Conservation (phyloP, 2,888 invertebrate species). For the Drosophila greeni region DNA sequence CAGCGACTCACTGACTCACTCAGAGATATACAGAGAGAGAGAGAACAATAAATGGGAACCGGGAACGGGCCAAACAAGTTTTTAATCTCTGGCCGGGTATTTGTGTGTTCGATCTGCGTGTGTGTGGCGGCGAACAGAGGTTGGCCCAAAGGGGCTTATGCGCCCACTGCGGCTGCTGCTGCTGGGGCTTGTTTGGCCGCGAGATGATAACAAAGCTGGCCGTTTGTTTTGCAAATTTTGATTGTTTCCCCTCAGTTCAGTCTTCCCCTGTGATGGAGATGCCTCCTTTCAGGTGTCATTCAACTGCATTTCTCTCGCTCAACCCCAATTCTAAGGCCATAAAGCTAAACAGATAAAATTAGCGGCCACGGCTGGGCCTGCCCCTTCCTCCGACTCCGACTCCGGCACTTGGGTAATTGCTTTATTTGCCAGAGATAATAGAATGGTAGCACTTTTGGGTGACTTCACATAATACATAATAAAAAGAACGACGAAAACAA, state of each 20-base stretch:
- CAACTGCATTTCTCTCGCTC: conserved; percentile 41
- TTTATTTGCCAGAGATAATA: conserved; percentile 45
- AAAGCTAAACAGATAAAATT: conserved; percentile 32
- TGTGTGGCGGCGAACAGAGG: conserved; percentile 19
- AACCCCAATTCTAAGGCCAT: conserved; percentile 4
- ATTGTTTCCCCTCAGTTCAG: conserved; percentile 3
- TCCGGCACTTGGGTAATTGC: conserved; percentile 25
- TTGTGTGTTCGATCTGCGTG: conserved; percentile 35
- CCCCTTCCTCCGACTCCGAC: background rate
- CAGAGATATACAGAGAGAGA: background rate
- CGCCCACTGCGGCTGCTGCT: conserved; percentile 15
- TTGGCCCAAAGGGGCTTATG: conserved; percentile 20
- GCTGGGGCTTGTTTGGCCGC: background rate
- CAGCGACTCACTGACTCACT: conserved; percentile 15
- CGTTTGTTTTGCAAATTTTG: conserved; percentile 37
- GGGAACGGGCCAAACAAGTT: conserved; percentile 47
- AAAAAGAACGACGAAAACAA: conserved; percentile 37
- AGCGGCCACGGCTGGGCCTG: conserved; percentile 19
- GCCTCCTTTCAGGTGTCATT: conserved; percentile 41
- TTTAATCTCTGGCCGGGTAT: conserved; percentile 41
- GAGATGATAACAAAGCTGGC: conserved; percentile 30
- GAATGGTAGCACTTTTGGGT: conserved; percentile 45
- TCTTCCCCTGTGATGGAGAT: background rate
- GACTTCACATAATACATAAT: conserved; percentile 39
- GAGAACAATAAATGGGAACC: conserved; percentile 4